Percentiles rank a stretch among this genome's conserved stretches.
Conservation (phyloP, 2,797 vertebrate species). For the Sebastes hubbsi region DNA sequence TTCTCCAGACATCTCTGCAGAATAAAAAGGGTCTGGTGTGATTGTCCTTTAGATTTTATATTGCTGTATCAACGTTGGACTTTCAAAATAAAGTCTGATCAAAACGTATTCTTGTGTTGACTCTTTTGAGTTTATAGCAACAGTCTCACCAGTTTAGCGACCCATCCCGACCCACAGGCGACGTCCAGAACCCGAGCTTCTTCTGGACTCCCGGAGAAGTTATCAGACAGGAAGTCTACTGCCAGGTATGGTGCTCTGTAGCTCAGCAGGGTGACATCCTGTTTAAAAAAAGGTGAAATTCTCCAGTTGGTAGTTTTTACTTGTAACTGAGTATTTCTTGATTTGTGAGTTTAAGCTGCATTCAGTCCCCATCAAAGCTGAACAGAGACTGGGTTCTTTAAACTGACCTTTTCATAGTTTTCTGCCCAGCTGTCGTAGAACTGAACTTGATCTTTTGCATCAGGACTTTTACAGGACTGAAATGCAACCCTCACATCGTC, state of each 20-base stretch:
- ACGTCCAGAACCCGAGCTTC: slow-evolving; percentile 31
- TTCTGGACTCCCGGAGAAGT: background rate
- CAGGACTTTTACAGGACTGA: background rate
- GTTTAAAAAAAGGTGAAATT: background rate
- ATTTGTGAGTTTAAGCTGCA: too few relatives aligned
- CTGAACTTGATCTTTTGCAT: background rate
- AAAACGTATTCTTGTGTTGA: background rate
- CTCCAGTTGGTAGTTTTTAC: background rate
- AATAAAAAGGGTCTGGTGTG: background rate
- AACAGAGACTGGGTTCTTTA: background rate
- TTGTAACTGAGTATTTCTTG: background rate
- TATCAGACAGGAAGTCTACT: background rate
- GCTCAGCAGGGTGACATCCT: background rate
- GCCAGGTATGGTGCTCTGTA: background rate
- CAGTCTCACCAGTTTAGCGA: slow-evolving; percentile 28
- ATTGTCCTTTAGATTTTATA: background rate
- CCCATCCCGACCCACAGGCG: slow-evolving; percentile 31
- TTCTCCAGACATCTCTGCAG: background rate
- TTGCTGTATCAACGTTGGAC: background rate
- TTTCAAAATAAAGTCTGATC: background rate
- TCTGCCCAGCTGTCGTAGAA: background rate
- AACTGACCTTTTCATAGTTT: background rate
- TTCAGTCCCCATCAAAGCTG: background rate
- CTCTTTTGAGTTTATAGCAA: background rate
- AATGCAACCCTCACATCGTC: background rate